Conservation (phyloP, 2,113 vertebrate genomes). For the Petromus typicus region DNA sequence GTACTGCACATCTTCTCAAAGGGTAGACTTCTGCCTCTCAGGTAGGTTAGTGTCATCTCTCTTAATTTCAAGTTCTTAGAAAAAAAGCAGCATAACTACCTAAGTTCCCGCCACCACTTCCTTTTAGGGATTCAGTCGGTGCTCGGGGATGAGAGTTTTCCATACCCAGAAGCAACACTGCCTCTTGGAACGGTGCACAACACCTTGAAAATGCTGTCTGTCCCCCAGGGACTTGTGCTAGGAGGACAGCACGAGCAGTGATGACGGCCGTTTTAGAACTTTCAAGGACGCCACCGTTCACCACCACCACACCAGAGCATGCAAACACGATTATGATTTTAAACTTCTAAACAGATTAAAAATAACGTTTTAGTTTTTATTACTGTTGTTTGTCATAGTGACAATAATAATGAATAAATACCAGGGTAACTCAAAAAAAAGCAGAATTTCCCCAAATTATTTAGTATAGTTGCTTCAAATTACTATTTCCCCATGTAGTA, state of each 20-base stretch:
- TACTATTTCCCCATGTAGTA: constrained; percentile 21
- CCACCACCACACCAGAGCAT: background rate
- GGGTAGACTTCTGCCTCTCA: background rate
- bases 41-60: background rate
- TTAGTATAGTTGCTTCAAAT: constrained; percentile 26
- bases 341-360: constrained; percentile 26
- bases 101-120: background rate
- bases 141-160: background rate
- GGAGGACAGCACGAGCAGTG: background rate
- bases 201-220: background rate
- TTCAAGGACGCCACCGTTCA: background rate
- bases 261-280: background rate
- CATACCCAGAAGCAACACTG: background rate
- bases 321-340: background rate
- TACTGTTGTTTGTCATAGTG: background rate
- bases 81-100: background rate
- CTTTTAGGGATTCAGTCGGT: background rate
- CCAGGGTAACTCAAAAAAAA: constrained; percentile 24
- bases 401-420: constrained; percentile 42
- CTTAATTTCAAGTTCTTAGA: background rate
- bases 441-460: constrained; percentile 47
- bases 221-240: constrained; percentile 10
- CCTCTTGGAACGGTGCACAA: background rate
- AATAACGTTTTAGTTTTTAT: background rate
- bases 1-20: background rate